Percentiles rank a stretch among this genome's conserved stretches.
These are phyloP conservation scores for Phrynocephalus guinanensis DNA, from an alignment of 2,797 vertebrate genomes.

Conservation along the genomic window DNA sequence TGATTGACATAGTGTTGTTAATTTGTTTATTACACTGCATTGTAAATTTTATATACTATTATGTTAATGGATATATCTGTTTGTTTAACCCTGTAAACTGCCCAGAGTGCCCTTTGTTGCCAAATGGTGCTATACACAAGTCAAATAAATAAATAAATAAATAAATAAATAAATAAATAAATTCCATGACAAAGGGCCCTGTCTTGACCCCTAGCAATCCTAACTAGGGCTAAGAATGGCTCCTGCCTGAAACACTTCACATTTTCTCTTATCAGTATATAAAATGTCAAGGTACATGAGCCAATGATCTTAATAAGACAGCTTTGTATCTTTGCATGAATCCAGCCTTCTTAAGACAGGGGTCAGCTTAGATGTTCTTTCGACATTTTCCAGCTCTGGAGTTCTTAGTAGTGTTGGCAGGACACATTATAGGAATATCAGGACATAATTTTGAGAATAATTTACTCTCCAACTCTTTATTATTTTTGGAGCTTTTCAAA, in stretches of 20 bases:
- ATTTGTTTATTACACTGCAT: no score
- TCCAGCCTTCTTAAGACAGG: neutral
- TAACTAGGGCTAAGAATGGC: neutral
- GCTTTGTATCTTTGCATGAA: neutral
- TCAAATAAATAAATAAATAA: no score
- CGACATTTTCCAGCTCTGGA: neutral
- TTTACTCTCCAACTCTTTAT: neutral
- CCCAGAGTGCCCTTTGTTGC: no score
- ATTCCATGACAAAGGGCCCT: no score
- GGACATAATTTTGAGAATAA: neutral
- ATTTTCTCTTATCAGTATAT: neutral
- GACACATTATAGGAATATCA: neutral
- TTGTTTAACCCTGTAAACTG: no score
- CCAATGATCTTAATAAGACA: neutral
- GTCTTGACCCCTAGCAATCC: neutral
- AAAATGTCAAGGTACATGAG: neutral
- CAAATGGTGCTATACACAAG: no score
- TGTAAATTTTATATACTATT: no score
- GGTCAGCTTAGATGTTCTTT: no score
- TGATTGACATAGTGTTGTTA: no score
- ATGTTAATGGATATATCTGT: no score
- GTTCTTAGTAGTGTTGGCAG: neutral
- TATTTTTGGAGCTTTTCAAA: neutral
- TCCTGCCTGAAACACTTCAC: neutral
- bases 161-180: no score